Base-by-base conservation (phyloP, 1,140 invertebrate genomes). In the Cardiocondyla obscurior region DNA sequence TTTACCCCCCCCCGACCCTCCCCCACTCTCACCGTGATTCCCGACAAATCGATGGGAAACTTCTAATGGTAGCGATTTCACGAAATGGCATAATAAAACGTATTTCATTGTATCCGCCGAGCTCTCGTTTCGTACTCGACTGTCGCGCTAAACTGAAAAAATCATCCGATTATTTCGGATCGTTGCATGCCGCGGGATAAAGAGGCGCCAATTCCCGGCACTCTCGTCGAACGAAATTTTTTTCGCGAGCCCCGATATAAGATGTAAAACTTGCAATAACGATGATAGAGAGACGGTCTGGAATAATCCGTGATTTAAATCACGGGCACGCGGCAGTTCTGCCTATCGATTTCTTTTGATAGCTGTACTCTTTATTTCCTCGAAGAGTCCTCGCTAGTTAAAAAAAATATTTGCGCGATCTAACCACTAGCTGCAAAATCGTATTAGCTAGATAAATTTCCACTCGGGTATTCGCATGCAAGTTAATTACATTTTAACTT, bases 71-170 rank as follows among this genome's bases (percentile, higher is more conserved):
- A 88, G 82, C 90, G 60, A 90, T 91, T 91, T 90, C 85, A 76
- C 39, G 74, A 89, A 91, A 88, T 89, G 87, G 85, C 70, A 88
- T 90, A 89, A 90, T 90, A 90, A 91, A 91, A 88, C 85, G 79
- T 85, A 86, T 85, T 85, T 87, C 81, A 89, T 84, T 74, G 64
- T 83, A 65, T 76, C 14, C 33, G 12, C 39, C 14, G 60, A 49
- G 58, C 46, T 67, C 74, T 67, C 74, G n/a, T 55, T 76, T 49
- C 62, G 16, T 42, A 30, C 33, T 67, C 62, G 25, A 39, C 12
- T 67, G 33, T 77, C 19, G 60, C 46, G 33, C 33, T 33, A 3
- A 39, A 49, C 46, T 49, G 22, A 77, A 79, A 69, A 39, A 42
- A 22, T 69, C 62, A 69, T 65, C 62, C 33, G 62, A 69, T 67